Conservation (phyloP, 2,113 vertebrate genomes). For the Hypocryptadius cinnamomeus region DNA sequence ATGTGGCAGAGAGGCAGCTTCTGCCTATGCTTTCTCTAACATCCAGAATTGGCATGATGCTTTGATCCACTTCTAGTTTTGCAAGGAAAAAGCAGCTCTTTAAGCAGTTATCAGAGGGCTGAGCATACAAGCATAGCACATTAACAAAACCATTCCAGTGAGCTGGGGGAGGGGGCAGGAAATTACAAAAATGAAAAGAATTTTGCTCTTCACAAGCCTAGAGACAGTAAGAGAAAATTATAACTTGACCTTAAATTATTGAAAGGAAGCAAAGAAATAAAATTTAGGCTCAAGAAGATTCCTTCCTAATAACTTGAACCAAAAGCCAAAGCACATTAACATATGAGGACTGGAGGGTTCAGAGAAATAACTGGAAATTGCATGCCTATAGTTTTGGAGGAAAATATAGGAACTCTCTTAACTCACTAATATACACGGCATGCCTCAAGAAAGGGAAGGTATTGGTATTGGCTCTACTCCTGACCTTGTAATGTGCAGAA, state of each 20-base stretch:
- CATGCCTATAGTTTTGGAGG: not conserved
- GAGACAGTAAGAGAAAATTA: not conserved
- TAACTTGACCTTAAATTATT: not conserved
- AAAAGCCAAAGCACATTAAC: not conserved
- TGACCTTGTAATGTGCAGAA: not conserved
- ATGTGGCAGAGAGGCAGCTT: not conserved
- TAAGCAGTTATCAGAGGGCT: not conserved
- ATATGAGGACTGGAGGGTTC: not conserved
- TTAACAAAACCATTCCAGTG: not conserved
- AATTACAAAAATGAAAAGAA: slow-evolving; percentile 2
- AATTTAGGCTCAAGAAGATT: not conserved
- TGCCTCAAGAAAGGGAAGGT: not conserved
- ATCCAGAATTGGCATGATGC: not conserved
- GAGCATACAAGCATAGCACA: not conserved
- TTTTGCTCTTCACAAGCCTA: not conserved
- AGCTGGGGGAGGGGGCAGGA: not conserved
- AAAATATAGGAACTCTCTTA: not conserved
- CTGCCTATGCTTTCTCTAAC: not conserved
- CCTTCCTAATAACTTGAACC: not conserved
- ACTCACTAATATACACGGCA: not conserved
- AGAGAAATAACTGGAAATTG: not conserved
- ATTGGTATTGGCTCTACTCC: not conserved
- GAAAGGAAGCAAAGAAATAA: slow-evolving; percentile 9
- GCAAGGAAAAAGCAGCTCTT: not conserved
- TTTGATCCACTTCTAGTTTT: not conserved